These are phyloP conservation scores for Columba guinea DNA, from an alignment of 2,797 vertebrate genomes.

Conservation along the genomic window DNA sequence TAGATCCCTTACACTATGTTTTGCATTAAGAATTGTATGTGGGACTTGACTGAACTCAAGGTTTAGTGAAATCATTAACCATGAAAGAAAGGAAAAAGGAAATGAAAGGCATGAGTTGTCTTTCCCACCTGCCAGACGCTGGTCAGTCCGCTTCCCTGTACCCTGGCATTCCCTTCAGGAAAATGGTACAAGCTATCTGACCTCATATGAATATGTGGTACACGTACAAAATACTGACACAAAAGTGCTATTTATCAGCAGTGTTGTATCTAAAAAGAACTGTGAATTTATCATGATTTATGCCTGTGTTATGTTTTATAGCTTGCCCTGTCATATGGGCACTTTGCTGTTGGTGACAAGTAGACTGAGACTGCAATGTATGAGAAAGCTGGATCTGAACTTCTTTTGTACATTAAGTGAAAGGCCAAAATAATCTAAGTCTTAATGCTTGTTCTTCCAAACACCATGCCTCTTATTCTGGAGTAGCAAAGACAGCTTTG, in stretches of 20 bases:
- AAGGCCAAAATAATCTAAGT: not conserved
- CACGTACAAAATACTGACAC: not conserved
- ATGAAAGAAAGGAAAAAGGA: not conserved
- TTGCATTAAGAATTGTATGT: not conserved
- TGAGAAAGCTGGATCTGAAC: not conserved
- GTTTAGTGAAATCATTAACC: not conserved
- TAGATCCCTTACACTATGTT: not conserved
- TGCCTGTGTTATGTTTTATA: not conserved
- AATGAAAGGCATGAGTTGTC: not conserved
- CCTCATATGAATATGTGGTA: not conserved
- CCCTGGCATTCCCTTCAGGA: not conserved
- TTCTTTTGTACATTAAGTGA: not conserved
- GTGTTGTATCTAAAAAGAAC: not conserved
- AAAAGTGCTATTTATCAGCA: not conserved
- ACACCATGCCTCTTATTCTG: not conserved
- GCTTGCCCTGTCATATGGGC: not conserved
- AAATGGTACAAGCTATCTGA: not conserved
- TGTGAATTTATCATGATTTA: not conserved
- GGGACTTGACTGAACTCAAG: not conserved
- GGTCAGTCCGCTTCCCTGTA: not conserved
- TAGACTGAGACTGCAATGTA: not conserved
- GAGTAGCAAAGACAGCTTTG: not conserved
- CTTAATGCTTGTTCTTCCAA: not conserved
- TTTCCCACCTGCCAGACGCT: not conserved
- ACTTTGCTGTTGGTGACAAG: not conserved